Base-by-base conservation (phyloP, 2,888 invertebrate genomes). In the Arrhopalites spinosus region DNA sequence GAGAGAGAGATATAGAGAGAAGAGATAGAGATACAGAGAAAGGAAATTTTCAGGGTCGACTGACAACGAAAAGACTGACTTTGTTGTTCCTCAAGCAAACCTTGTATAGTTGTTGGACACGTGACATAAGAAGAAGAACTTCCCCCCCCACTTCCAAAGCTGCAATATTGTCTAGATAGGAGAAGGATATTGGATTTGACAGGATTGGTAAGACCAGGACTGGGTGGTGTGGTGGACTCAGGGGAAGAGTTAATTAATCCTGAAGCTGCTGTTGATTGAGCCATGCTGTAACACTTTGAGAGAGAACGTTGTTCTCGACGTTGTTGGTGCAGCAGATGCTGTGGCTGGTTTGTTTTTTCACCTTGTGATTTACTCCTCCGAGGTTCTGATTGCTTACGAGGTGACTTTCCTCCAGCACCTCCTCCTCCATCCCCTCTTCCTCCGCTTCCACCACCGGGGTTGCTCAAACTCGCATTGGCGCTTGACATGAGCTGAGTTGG, bases 151-250 rank as follows among this genome's bases (percentile, higher is more conserved):
- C 93, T 93, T 93, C 93, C 93, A 92, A 93, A 93, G 92, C 93
- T 93, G 93, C 92, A 93, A 92, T 93, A 93, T 90, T 93, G 93
- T 89, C 93, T 91, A 89, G 92, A 91, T 89, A 91, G 90, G 78
- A 81, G 81, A 68, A 81, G 80, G 80, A 83, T 77, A 70, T 82
- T 80, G 74, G 81, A 80, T 73, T 82, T 82, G 74, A 79, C 74
- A 71, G 81, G 74, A 75, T 75, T 75, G 56, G 17, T 67, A 43
- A 70, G 75, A 30, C 75, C 75, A 64, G 75, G 75, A 64, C 75
- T 75, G 76, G 80, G 79, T 80, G 84, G 84, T 83, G 84, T 85
- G 85, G 83, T 84, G 83, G 84, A 85, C 85, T 84, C 84, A 84
- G 83, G 84, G 84, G 84, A 85, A 84, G 53, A 53, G 23, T 75